Percentiles rank a stretch among this genome's conserved stretches.
phyloP scores from a whole-genome alignment of 1,140 invertebrate species.

The Choristoneura fumiferana region DNA sequence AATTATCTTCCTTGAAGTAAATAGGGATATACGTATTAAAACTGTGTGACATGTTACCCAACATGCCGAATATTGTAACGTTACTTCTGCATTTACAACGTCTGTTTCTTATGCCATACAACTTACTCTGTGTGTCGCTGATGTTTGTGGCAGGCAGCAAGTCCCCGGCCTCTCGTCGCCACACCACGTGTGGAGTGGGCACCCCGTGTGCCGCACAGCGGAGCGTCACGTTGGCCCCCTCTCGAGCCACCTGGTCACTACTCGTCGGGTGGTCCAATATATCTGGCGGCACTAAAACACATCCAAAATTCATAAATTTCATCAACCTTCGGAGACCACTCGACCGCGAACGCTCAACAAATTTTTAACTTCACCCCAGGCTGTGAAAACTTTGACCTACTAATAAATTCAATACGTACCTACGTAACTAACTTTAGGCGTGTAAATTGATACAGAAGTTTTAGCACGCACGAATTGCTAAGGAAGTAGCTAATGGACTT shows the following conservation, averaged over 20 bases:
- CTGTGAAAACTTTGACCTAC: conserved; percentile 6
- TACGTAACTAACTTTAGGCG: neutral
- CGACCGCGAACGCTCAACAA: conserved; percentile 18
- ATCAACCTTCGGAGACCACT: conserved; percentile 11
- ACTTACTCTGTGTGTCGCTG: conserved; percentile 68
- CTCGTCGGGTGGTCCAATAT: conserved; percentile 91
- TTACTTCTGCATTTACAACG: no score
- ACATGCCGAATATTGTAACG: no score
- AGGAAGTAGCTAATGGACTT: no score
- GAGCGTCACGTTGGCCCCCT: conserved; percentile 91
- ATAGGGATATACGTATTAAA: no score
- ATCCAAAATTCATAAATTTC: conserved; percentile 18
- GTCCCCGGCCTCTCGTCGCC: conserved; percentile 89
- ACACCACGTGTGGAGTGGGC: conserved; percentile 88
- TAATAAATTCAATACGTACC: conserved; percentile 2
- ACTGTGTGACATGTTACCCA: no score
- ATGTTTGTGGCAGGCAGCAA: conserved; percentile 78
- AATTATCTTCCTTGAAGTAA: no score
- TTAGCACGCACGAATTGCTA: neutral
- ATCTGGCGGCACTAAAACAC: conserved; percentile 89
- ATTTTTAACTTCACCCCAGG: conserved; percentile 25
- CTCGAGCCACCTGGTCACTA: conserved; percentile 91
- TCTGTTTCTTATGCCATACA: no score
- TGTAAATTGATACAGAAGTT: neutral
- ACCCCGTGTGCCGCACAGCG: conserved; percentile 89